Conservation (phyloP, 2,797 vertebrate genomes). For the Channa striata region DNA sequence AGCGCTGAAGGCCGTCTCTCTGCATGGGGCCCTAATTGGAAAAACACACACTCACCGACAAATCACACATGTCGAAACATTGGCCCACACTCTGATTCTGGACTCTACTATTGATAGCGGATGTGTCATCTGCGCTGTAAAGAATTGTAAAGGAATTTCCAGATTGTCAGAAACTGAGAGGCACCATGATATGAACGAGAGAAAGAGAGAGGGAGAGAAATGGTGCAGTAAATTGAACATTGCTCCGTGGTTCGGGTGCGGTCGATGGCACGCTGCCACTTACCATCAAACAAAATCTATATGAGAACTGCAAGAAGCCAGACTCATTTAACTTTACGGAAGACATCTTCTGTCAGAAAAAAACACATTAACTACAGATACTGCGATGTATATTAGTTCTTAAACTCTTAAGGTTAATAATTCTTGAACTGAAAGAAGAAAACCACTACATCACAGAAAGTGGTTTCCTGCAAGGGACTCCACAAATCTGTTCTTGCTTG, state of each 20-base stretch:
- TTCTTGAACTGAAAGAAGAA: neutral
- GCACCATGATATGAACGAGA: neutral
- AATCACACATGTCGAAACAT: neutral
- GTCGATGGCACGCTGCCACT: neutral
- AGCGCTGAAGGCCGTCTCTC: conserved; percentile 15
- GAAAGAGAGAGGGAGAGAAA: neutral
- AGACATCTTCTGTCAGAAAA: conserved; percentile 1
- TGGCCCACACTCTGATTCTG: neutral
- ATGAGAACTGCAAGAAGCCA: neutral
- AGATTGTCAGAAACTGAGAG: neutral
- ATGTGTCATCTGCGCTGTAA: conserved; percentile 12
- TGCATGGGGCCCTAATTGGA: conserved; percentile 19
- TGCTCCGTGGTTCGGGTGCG: neutral
- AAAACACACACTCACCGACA: conserved; percentile 1
- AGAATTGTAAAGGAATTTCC: neutral
- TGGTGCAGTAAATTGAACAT: neutral
- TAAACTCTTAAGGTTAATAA: neutral
- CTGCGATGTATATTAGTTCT: neutral
- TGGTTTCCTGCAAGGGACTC: neutral
- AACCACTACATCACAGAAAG: neutral
- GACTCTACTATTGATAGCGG: neutral
- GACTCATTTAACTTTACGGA: neutral
- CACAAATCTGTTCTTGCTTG: neutral
- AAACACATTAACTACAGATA: neutral
- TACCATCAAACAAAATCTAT: neutral